These are phyloP conservation scores for Coilia nasus DNA, from an alignment of 2,797 vertebrate species.

Conservation along the genomic window DNA sequence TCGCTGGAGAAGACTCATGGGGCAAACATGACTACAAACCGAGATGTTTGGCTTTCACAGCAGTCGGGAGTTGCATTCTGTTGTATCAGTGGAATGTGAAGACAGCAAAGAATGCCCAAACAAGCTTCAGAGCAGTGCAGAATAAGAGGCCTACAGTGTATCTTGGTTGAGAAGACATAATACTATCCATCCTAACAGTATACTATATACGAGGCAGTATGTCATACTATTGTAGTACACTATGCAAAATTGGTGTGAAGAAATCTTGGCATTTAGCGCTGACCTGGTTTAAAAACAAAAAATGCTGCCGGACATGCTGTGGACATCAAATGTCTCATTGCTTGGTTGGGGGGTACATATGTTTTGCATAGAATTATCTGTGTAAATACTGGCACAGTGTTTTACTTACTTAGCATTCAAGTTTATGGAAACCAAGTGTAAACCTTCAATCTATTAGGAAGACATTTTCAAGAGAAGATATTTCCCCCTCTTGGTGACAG, in stretches of 20 bases:
- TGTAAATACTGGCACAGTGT: neutral
- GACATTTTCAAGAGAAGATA: neutral
- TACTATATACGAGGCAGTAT: too few species aligned
- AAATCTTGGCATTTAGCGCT: neutral
- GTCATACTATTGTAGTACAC: too few species aligned
- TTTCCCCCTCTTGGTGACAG: neutral
- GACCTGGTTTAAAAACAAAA: neutral
- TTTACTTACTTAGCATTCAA: neutral
- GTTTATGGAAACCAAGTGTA: neutral
- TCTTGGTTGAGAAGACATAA: neutral
- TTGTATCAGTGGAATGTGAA: neutral
- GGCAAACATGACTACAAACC: neutral
- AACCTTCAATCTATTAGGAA: neutral
- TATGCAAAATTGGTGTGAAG: neutral
- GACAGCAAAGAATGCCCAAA: neutral
- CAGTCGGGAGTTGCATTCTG: neutral
- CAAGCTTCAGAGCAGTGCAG: neutral
- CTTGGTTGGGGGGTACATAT: neutral
- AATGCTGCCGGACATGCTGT: neutral
- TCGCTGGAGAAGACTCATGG: neutral
- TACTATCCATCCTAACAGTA: too few species aligned
- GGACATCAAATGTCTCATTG: neutral
- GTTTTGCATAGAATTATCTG: neutral
- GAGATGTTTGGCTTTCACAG: neutral
- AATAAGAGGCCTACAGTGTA: neutral